Evolutionary conservation across 2,113 vertebrate genomes (phyloP).

Genomic region (Noturus placidus): DNA sequence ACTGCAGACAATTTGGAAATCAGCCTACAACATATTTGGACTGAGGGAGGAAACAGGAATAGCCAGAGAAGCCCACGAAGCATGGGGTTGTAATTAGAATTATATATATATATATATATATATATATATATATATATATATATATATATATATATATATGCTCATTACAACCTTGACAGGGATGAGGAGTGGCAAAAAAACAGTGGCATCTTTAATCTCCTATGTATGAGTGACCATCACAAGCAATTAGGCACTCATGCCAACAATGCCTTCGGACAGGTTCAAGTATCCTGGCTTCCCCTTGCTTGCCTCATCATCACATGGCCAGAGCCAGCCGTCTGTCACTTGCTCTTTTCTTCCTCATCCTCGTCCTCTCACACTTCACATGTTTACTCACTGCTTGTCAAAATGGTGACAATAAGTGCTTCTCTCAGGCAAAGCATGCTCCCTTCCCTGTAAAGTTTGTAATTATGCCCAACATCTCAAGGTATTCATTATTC

Average conservation of each 20-base stretch:
- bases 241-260: conserved; percentile 77
- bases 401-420: conserved; percentile 45
- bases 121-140: not conserved
- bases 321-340: conserved; percentile 29
- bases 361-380: conserved; percentile 27
- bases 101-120: no score
- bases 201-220: conserved; percentile 66
- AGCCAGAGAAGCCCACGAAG: no score
- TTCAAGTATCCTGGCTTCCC: conserved; percentile 80
- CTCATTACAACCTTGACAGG: conserved; percentile 81
- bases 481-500: not conserved
- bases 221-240: conserved; percentile 83
- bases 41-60: no score
- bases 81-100: no score
- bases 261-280: conserved; percentile 81
- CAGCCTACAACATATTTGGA: no score
- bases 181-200: conserved; percentile 75
- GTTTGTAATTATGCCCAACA: not conserved
- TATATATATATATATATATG: not conserved
- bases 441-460: not conserved
- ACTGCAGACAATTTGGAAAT: no score
- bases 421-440: conserved; percentile 19
- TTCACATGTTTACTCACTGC: conserved; percentile 48
- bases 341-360: conserved; percentile 15
- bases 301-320: conserved; percentile 36